A percentile compares a stretch with the other conserved stretches of the same genome.
phyloP scores from a whole-genome alignment of 2,113 vertebrate genomes.

The Hyaena hyaena region DNA sequence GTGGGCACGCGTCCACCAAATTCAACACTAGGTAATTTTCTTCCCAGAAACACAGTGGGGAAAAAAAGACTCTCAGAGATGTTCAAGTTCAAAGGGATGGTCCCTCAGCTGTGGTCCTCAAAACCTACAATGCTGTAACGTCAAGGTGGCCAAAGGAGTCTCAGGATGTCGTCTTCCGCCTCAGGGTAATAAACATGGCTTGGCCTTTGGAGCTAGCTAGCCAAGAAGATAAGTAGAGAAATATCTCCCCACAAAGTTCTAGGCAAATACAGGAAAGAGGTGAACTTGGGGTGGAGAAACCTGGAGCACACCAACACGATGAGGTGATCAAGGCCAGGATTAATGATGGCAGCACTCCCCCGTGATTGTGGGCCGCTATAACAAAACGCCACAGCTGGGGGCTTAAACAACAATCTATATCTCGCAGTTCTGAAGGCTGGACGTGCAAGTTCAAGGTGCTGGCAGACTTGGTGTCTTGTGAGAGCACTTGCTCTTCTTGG shows the following conservation, averaged over 20 bases:
- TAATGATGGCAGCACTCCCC: neutral
- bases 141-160: neutral
- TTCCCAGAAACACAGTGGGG: neutral
- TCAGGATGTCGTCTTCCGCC: neutral
- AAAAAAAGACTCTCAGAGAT: neutral
- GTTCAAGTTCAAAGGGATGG: conserved; percentile 24
- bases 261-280: neutral
- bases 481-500: neutral
- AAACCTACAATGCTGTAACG: neutral
- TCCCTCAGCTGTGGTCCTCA: neutral
- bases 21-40: conserved; percentile 3
- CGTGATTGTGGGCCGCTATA: neutral
- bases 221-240: neutral
- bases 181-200: neutral
- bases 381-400: neutral
- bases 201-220: neutral
- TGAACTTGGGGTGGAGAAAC: neutral
- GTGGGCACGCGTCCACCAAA: neutral
- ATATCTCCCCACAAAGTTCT: neutral
- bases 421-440: neutral
- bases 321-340: neutral
- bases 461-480: neutral
- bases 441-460: neutral
- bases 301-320: neutral
- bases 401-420: neutral